phyloP scores from a whole-genome alignment of 2,888 invertebrate genomes.

The Spodoptera picta region DNA sequence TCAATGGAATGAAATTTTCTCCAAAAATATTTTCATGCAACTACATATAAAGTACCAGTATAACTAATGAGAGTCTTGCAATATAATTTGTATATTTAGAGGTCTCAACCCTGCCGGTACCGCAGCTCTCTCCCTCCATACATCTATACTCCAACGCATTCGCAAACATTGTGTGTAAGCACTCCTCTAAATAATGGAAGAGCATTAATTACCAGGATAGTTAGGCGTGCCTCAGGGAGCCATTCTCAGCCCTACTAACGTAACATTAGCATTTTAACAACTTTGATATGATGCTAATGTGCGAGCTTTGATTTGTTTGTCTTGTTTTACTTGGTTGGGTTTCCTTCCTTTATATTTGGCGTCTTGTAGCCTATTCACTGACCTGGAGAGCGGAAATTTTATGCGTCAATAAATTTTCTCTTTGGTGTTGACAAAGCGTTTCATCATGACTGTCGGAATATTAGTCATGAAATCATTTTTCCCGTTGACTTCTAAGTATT shows the following conservation, averaged over 20 bases:
- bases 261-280: constrained; percentile 58
- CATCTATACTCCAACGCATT: constrained; percentile 29
- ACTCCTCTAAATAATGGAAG: constrained; percentile 60
- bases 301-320: constrained; percentile 54
- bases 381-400: constrained; percentile 11
- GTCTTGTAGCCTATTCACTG: constrained; percentile 29
- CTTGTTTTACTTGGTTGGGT: constrained; percentile 49
- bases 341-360: constrained; percentile 49
- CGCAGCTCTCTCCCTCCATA: constrained; percentile 8
- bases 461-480: no score
- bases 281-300: constrained; percentile 53
- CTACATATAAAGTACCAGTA: no score
- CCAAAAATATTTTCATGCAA: no score
- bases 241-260: constrained; percentile 53
- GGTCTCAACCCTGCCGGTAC: not conserved
- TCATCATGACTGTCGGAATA: not conserved
- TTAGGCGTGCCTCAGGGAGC: constrained; percentile 53
- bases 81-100: not conserved
- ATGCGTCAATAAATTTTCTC: constrained; percentile 21
- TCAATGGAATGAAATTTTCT: no score
- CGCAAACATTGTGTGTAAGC: constrained; percentile 55
- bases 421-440: constrained; percentile 10
- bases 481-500: no score
- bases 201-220: constrained; percentile 61
- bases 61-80: no score